Conservation (phyloP, 1,140 invertebrate genomes). For the Dendroctonus valens region DNA sequence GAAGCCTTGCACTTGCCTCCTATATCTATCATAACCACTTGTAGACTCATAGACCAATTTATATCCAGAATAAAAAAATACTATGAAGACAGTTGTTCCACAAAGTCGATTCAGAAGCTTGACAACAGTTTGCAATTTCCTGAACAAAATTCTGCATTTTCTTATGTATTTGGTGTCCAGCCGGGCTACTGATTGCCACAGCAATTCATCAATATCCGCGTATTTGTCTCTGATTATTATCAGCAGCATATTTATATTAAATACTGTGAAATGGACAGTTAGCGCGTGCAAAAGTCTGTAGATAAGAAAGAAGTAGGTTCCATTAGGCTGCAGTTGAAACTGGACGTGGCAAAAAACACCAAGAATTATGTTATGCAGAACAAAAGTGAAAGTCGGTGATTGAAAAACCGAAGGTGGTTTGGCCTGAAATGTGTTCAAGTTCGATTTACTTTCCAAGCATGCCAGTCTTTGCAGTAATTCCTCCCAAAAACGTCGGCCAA, state of each 20-base stretch:
- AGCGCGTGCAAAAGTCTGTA: background rate
- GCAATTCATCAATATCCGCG: background rate
- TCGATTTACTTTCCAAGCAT: background rate
- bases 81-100: background rate
- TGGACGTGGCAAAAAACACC: background rate
- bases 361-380: background rate
- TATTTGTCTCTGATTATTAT: background rate
- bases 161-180: background rate
- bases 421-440: background rate
- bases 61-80: conserved; percentile 7
- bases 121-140: background rate
- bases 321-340: background rate
- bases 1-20: too few species aligned
- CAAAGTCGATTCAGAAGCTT: background rate
- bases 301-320: background rate
- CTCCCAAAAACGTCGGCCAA: background rate
- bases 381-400: background rate
- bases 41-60: background rate
- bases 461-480: background rate
- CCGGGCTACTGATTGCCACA: background rate
- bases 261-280: background rate
- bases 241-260: background rate
- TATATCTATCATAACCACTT: background rate
- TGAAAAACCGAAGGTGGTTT: background rate
- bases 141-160: conserved; percentile 1